Base-by-base conservation (phyloP, 1,140 invertebrate species). In the Bombus cullumanus region DNA sequence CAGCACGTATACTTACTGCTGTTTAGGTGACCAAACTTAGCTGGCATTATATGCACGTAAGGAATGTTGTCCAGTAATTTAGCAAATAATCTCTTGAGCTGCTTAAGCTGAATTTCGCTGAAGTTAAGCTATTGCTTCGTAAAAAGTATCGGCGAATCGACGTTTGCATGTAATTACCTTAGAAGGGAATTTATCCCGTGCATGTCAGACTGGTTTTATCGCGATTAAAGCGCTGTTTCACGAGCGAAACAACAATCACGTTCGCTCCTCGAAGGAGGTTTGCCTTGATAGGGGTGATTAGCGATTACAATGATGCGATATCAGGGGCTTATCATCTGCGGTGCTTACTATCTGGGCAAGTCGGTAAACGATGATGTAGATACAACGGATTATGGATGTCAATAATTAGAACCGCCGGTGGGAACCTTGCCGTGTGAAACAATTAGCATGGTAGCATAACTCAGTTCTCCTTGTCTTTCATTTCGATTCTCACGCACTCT, bases 41-140 rank as follows among this genome's bases (percentile, higher is more conserved):
- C 34, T 47, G 31, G 72, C 10, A 83, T 76, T 66, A 53, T 34
- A 15, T 68, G 72, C 73, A 83, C 31, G 72, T n/a, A 39, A 62
- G 22, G 73, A 83, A 83, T 77, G 43, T 43, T 0, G 39, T 47
- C 18, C 41, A 41, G 76, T 62, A 68, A 83, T 83, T 83, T 57
- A 53, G 28, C 34, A 15, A 41, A 47, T 43, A 57, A 77, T 43
- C 34, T 25, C 25, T 43, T 62, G 18, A 47, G 37, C 39, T 9
- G 69, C n/a, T 74, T 47, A 74, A 62, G 5, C 80, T 34, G 28
- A 28, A 31, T n/a, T 57, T 3, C 10, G 8, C 28, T 39, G 6
- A 37, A 22, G 15, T 53, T 53, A 53, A 66, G 15, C 53, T 43
- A 43, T 47, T 62, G 3, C 10, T 3, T 28, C 39, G 37, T 34